A percentile compares a stretch with the other conserved stretches of the same genome.
These are phyloP conservation scores for Drosophila orena DNA, from an alignment of 1,140 invertebrate species.

Conservation along the genomic window DNA sequence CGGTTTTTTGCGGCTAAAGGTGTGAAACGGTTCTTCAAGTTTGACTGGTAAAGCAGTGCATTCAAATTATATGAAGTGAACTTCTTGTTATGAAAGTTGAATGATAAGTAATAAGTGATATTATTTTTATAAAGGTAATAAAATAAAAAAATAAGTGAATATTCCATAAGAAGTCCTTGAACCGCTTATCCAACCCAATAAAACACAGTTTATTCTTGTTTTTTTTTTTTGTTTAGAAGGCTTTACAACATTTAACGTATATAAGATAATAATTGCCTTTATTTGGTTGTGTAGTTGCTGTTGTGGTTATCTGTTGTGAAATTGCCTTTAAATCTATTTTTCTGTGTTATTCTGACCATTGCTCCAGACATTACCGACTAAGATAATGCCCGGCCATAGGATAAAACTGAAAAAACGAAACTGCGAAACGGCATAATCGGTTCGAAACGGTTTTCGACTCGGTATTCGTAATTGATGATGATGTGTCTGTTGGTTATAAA, in stretches of 20 bases:
- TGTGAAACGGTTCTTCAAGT: not conserved
- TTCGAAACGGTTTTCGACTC: slow-evolving; percentile 36
- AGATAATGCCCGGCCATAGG: slow-evolving; percentile 4
- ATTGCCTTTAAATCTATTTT: slow-evolving; percentile 45
- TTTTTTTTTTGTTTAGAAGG: slow-evolving; percentile 63
- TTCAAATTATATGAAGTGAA: not conserved
- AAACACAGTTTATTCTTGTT: slow-evolving; percentile 10
- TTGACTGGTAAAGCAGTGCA: not conserved
- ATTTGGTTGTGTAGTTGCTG: slow-evolving; percentile 45
- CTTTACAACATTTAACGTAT: slow-evolving; percentile 82
- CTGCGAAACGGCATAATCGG: slow-evolving; percentile 49
- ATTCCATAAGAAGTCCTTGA: not conserved
- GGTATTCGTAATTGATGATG: slow-evolving; percentile 75
- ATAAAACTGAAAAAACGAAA: slow-evolving; percentile 25
- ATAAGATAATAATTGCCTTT: slow-evolving; percentile 50
- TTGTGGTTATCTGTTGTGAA: slow-evolving; percentile 51
- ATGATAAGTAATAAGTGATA: too few relatives aligned
- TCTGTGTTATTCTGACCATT: slow-evolving; percentile 12
- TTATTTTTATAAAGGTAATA: too few relatives aligned
- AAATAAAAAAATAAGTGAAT: not conserved
- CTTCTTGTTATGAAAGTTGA: too few relatives aligned
- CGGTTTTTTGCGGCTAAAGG: not conserved
- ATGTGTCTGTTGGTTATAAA: slow-evolving; percentile 59
- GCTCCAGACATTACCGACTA: not conserved
- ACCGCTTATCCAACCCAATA: not conserved